phyloP scores from a whole-genome alignment of 2,797 vertebrate species.

The Ispidina picta region DNA sequence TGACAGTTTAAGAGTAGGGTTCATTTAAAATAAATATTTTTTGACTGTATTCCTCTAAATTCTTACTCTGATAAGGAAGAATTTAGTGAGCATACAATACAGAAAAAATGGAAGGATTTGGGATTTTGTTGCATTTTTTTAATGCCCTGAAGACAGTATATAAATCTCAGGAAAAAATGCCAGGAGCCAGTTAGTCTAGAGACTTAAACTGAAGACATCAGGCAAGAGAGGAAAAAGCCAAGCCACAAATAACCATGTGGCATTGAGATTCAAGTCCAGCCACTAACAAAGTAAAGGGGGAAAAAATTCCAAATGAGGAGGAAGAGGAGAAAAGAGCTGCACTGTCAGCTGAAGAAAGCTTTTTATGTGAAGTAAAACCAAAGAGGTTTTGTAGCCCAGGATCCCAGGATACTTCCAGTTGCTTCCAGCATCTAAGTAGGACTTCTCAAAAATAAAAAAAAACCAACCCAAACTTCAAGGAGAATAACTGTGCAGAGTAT shows the following conservation, averaged over 20 bases:
- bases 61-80: slow-evolving; percentile 12
- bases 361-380: slow-evolving; percentile 50
- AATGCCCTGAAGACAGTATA: background rate
- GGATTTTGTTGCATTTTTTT: background rate
- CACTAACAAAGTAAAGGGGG: slow-evolving; percentile 32
- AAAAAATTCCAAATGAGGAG: slow-evolving; percentile 36
- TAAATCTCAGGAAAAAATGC: slow-evolving; percentile 45
- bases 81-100: background rate
- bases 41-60: background rate
- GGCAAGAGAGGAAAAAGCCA: slow-evolving; percentile 24
- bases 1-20: background rate
- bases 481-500: background rate
- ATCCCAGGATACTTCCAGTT: slow-evolving; percentile 14
- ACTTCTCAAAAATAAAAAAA: slow-evolving; percentile 3
- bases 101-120: background rate
- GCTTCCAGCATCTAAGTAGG: slow-evolving; percentile 15
- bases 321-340: slow-evolving; percentile 58
- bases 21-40: background rate
- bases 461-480: background rate
- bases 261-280: slow-evolving; percentile 56
- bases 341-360: slow-evolving; percentile 57
- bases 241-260: slow-evolving; percentile 58
- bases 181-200: slow-evolving; percentile 64
- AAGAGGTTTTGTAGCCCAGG: slow-evolving; percentile 45
- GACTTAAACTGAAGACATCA: slow-evolving; percentile 44